phyloP scores from a whole-genome alignment of 2,113 vertebrate species.

The Mesembrinibis cayennensis region DNA sequence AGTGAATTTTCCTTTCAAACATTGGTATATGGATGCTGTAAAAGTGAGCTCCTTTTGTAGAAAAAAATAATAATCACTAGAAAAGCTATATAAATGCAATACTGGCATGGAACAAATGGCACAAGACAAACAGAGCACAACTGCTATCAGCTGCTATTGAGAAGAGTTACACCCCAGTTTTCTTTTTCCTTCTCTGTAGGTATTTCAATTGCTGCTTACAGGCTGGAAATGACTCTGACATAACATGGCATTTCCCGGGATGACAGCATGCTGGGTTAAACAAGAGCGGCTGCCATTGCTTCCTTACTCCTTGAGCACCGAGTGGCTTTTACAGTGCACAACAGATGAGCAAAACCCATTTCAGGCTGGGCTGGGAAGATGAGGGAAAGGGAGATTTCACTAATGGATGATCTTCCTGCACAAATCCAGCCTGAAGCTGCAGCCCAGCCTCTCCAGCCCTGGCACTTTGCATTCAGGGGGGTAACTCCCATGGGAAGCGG shows the following conservation, averaged over 20 bases:
- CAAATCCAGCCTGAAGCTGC: not conserved
- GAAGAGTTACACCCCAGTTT: not conserved
- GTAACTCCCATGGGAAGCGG: not conserved
- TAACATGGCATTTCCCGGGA: not conserved
- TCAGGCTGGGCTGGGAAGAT: not conserved
- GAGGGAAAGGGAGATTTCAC: not conserved
- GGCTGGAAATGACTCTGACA: conserved; percentile 2
- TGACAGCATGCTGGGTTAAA: not conserved
- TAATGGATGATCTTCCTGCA: not conserved
- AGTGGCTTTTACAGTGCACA: not conserved
- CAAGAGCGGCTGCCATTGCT: not conserved
- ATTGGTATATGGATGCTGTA: not conserved
- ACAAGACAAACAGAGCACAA: not conserved
- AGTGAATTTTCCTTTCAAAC: not conserved
- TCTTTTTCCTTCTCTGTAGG: not conserved
- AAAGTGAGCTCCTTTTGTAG: not conserved
- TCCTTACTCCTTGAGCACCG: not conserved
- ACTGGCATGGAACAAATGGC: not conserved
- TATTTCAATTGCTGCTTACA: not conserved
- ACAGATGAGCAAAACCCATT: not conserved
- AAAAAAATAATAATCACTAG: not conserved
- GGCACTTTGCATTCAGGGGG: not conserved
- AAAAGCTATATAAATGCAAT: not conserved
- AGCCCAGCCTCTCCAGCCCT: not conserved
- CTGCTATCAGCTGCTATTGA: not conserved